These are phyloP conservation scores for Myotis yumanensis DNA, from an alignment of 2,113 vertebrate genomes.

Conservation along the genomic window DNA sequence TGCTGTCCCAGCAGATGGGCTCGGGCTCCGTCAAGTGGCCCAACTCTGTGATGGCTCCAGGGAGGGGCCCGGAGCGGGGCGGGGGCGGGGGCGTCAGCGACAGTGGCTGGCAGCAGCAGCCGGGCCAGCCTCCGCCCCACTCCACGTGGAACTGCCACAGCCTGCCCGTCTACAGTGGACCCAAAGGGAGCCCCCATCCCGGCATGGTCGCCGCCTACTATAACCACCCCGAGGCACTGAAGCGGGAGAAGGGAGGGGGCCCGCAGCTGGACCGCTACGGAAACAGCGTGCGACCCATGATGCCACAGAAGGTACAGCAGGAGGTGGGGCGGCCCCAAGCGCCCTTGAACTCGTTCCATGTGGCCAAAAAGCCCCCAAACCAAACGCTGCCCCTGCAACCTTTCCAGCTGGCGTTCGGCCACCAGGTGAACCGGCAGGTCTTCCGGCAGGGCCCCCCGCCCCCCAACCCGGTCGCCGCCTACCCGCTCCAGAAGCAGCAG, in stretches of 20 bases:
- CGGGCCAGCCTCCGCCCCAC: slow-evolving; percentile 78
- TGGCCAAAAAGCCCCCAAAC: slow-evolving; percentile 87
- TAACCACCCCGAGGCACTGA: slow-evolving; percentile 85
- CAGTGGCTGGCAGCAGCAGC: slow-evolving; percentile 89
- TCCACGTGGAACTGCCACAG: slow-evolving; percentile 88
- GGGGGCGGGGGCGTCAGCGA: slow-evolving; percentile 75
- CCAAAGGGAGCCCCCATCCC: slow-evolving; percentile 85
- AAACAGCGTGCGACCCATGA: slow-evolving; percentile 87
- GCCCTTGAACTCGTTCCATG: slow-evolving; percentile 86
- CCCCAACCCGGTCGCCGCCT: slow-evolving; percentile 78
- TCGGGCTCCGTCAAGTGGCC: slow-evolving; percentile 89
- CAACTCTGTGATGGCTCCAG: slow-evolving; percentile 85
- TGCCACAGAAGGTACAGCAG: slow-evolving; percentile 85
- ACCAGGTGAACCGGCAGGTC: slow-evolving; percentile 92
- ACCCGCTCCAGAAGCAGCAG: slow-evolving; percentile 67
- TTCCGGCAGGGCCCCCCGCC: slow-evolving; percentile 88
- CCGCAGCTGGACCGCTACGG: slow-evolving; percentile 87
- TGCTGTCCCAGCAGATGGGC: slow-evolving; percentile 91
- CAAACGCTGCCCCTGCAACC: slow-evolving; percentile 93
- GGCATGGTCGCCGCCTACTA: slow-evolving; percentile 81
- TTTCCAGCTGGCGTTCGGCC: slow-evolving; percentile 97
- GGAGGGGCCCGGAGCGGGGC: slow-evolving; percentile 87
- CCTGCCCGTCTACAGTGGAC: slow-evolving; percentile 85
- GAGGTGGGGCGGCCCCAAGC: slow-evolving; percentile 85
- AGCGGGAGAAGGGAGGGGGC: slow-evolving; percentile 89